A percentile compares a stretch with the other conserved stretches of the same genome.
These are phyloP conservation scores for Propithecus perrieri DNA, from an alignment of 2,797 vertebrate species.

Conservation along the genomic window DNA sequence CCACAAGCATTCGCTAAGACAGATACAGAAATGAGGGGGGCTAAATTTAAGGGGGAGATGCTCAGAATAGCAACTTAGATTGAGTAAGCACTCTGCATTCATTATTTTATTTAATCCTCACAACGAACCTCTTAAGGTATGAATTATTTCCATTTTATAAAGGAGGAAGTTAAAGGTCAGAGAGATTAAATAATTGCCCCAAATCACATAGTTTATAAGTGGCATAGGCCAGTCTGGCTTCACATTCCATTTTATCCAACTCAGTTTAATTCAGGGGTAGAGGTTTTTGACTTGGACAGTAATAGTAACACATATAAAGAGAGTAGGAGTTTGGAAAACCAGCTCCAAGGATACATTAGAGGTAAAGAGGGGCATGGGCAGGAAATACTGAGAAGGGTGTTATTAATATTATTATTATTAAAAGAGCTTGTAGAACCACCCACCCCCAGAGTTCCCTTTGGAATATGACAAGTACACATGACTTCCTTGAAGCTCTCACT, in stretches of 20 bases:
- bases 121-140: neutral
- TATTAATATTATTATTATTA: neutral
- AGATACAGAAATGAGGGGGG: neutral
- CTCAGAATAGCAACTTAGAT: neutral
- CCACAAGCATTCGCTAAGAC: neutral
- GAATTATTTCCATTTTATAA: neutral
- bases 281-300: neutral
- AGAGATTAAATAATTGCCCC: neutral
- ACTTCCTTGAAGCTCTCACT: neutral
- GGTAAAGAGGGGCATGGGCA: neutral
- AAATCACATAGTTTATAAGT: neutral
- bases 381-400: neutral
- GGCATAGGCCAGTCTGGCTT: neutral
- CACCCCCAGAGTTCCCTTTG: neutral
- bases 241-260: neutral
- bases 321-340: neutral
- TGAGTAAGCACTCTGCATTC: neutral
- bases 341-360: neutral
- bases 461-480: neutral
- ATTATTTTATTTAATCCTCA: neutral
- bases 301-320: neutral
- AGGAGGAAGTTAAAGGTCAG: constrained; percentile 24
- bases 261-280: neutral
- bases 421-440: neutral
- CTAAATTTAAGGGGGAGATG: neutral